phyloP scores from a whole-genome alignment of 2,888 invertebrate genomes.

The Leucoptera coffeella region DNA sequence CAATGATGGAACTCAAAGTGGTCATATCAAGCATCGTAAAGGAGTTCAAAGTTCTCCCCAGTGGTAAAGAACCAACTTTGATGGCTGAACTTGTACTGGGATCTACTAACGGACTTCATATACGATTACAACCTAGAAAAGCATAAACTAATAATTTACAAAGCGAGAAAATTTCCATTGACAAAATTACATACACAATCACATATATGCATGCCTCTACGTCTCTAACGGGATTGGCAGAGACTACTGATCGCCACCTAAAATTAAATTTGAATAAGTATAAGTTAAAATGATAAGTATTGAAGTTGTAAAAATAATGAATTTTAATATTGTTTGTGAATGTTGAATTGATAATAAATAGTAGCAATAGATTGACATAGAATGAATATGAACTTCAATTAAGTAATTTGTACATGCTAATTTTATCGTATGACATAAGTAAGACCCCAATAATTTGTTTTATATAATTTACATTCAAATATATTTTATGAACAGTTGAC shows the following conservation, averaged over 20 bases:
- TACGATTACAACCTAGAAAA: slow-evolving; percentile 22
- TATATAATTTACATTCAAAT: too few species aligned
- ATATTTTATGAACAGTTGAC: too few species aligned
- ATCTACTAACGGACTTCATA: slow-evolving; percentile 30
- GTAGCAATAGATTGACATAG: too few species aligned
- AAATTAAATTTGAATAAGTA: too few species aligned
- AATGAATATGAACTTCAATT: too few species aligned
- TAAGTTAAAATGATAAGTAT: not conserved
- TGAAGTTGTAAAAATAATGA: not conserved
- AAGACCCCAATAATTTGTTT: too few species aligned
- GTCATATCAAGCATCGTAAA: slow-evolving; percentile 42
- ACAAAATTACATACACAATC: not conserved
- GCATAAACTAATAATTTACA: too few species aligned
- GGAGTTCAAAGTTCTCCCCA: slow-evolving; percentile 22
- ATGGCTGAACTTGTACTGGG: slow-evolving; percentile 35
- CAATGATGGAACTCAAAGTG: slow-evolving; percentile 48
- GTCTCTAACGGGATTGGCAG: not conserved
- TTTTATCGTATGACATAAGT: too few species aligned
- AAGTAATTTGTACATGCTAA: too few species aligned
- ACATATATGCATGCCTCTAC: not conserved
- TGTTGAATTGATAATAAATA: too few species aligned
- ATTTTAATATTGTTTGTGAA: not conserved
- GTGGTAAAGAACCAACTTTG: slow-evolving; percentile 24
- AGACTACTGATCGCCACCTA: not conserved
- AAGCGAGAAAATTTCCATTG: not conserved